These are phyloP conservation scores for Thalassaphorura encarpata DNA, from an alignment of 1,140 invertebrate species.

Conservation along the genomic window DNA sequence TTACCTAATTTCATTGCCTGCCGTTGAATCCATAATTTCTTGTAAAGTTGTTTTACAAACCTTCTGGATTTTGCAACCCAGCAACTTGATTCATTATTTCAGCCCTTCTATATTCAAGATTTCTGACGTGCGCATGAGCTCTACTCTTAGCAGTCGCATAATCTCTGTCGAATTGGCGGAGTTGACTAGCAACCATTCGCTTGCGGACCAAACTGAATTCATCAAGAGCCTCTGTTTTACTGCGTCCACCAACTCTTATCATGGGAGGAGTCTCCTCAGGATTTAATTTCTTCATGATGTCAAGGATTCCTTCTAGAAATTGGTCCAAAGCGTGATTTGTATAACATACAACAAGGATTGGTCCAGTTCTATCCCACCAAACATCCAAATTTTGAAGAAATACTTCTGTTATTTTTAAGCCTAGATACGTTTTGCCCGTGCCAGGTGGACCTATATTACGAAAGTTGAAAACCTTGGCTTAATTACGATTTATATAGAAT, in stretches of 20 bases:
- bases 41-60: neutral
- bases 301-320: slow-evolving; percentile 63
- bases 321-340: slow-evolving; percentile 85
- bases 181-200: neutral
- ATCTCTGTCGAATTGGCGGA: neutral
- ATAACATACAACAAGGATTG: slow-evolving; percentile 68
- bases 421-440: slow-evolving; percentile 44
- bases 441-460: slow-evolving; percentile 48
- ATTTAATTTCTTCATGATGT: slow-evolving; percentile 17
- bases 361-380: slow-evolving; percentile 33
- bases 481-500: neutral
- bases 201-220: slow-evolving; percentile 4
- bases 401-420: slow-evolving; percentile 27
- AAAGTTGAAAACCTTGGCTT: too few species aligned
- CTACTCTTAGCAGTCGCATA: neutral
- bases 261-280: slow-evolving; percentile 6
- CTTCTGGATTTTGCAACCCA: slow-evolving; percentile 8
- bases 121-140: slow-evolving; percentile 1
- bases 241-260: slow-evolving; percentile 18
- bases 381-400: slow-evolving; percentile 20
- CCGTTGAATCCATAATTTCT: too few species aligned
- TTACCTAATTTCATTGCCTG: too few species aligned
- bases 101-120: neutral
- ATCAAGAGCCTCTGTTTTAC: slow-evolving; percentile 10
- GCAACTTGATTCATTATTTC: slow-evolving; percentile 10